Base-by-base conservation (phyloP, 2,797 vertebrate species). In the Pangasius sanitwongsei region DNA sequence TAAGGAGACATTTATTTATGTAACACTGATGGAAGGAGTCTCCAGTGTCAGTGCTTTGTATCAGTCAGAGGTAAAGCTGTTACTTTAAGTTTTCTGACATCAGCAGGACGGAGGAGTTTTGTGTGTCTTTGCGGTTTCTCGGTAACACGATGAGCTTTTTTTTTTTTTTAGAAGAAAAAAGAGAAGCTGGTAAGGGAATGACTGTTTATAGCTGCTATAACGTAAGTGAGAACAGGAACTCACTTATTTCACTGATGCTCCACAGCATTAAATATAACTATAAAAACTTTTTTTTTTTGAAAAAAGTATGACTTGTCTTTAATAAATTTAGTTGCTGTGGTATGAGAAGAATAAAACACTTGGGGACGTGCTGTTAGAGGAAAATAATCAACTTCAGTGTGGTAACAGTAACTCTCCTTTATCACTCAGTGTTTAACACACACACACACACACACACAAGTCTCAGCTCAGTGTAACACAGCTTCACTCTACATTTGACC, bases 361-460 rank as follows among this genome's bases (percentile, higher is more conserved):
- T 25, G 20, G 7, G 23, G 59, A 61, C 8, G 59, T 25, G 59
- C 59, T 69, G 67, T 7, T 34, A 2, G 3, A 18, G 67, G 31
- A 61, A 61, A 61, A 61, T 25, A 67, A 74, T 25, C 48, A 53
- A 16, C 75, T 78, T 18, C 28, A 23, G 20, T 9, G 18, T 41
- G 70, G 69, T 72, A 8, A 20, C 34, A 72, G 18, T 9, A 41
- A 72, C 70, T 37, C 6, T 4, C 7, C 20, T 44, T 75, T 11
- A 75, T 48, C 72, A 44, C 20, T 44, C 20, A 44, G 41, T 25
- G 11, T 44, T 44, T 69, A 75, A 77, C 75, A 78, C 75, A 53
- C 75, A 53, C 75, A 78, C 48, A 78, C 48, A 55, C 75, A 78
- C 75, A 53, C 48, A 53, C 75, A 55, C 48, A 75, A 7, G 41